phyloP scores from a whole-genome alignment of 2,113 vertebrate genomes.

The Lophura nycthemera region DNA sequence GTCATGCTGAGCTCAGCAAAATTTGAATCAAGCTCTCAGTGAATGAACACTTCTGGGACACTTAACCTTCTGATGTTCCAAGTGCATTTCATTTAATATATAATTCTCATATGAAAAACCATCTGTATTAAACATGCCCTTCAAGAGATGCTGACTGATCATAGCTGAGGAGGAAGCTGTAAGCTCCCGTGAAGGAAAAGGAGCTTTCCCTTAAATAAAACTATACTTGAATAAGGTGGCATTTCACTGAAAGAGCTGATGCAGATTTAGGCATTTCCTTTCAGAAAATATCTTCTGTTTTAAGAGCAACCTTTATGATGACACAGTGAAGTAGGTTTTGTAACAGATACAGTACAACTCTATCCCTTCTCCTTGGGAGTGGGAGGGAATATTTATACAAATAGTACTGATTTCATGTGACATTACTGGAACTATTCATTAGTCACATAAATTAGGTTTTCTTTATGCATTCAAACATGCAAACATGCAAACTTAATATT shows the following conservation, averaged over 20 bases:
- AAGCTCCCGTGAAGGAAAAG: not conserved
- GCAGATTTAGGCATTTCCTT: not conserved
- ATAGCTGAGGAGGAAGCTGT: not conserved
- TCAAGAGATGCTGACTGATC: not conserved
- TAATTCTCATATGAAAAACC: not conserved
- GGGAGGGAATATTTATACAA: not conserved
- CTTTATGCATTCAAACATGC: slow-evolving; percentile 10
- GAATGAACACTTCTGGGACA: not conserved
- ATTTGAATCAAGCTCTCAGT: not conserved
- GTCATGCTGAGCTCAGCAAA: not conserved
- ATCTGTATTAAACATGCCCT: not conserved
- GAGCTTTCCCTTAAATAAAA: not conserved
- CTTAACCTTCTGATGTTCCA: not conserved
- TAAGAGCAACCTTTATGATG: not conserved
- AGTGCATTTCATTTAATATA: not conserved
- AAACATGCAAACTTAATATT: slow-evolving; percentile 2
- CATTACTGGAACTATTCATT: not conserved
- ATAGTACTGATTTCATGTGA: not conserved
- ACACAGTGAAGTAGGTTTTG: not conserved
- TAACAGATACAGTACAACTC: not conserved
- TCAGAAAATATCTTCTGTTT: not conserved
- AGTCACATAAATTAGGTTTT: not conserved
- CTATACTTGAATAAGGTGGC: not conserved
- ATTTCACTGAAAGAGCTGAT: not conserved
- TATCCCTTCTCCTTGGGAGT: not conserved